Evolutionary conservation across 2,113 vertebrate species (phyloP), one percentile per base, ranked within the genome.

Genomic region (Neogobius melanostomus): DNA sequence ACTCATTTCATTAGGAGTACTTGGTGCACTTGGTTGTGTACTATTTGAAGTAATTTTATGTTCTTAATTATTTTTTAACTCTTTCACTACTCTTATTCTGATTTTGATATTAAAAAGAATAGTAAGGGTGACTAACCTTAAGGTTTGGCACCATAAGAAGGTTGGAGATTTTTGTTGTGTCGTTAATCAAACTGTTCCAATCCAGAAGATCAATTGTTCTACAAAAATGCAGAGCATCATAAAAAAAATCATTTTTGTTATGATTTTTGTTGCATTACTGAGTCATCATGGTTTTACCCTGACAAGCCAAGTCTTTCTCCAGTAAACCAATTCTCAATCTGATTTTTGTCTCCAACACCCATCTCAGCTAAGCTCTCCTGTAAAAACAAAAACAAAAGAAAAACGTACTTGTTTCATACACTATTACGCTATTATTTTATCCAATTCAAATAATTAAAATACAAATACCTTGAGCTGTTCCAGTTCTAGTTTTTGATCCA

Each of bases 191-290:
- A 79, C 92, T 92, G 90, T 92, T 95, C 98, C 96, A 99, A 87
- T 97, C 95, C 77, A 98, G 83, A 72, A 99, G 81, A 86, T 99
- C 95, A 75, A 99, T 91, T 0, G 94, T 94, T 60, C 98, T 98
- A 79, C 11, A 64, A 73, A 60, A n/a, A 47, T 17, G 17, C 6
- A 11, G 6, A 21, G 2, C 0, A 16, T 64, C 8, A 9, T 10
- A 63, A 63, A 7, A n/a, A 63, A 63, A 44, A 21, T 5, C n/a
- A 11, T 15, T 11, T 5, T 61, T 16, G 28, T 28, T 28, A 12
- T 61, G 0, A 9, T 4, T 21, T 57, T 50, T 28, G 17, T 6
- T 7, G 28, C 11, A 28, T 42, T 14, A 42, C 56, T 28, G n/a
- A 66, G 44, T 12, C n/a, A 11, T 36, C 0, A 8, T 42, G n/a